Evolutionary conservation across 2,797 vertebrate genomes (phyloP).

Genomic region (Malurus splendens): DNA sequence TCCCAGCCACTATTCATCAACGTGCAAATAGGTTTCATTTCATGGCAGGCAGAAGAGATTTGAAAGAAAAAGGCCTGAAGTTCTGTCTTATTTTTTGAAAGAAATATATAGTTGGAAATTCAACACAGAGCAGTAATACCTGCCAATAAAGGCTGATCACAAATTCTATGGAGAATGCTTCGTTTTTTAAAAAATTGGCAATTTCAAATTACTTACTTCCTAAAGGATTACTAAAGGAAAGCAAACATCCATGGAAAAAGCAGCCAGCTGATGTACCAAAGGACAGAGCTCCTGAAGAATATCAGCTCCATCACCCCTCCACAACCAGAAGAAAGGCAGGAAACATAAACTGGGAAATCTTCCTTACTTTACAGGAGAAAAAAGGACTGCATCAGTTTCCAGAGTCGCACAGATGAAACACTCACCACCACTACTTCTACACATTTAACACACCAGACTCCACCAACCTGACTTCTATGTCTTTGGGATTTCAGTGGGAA

Average conservation of each 20-base stretch:
- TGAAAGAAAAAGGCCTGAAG: neutral
- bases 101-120: neutral
- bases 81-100: neutral
- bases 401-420: neutral
- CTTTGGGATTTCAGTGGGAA: neutral
- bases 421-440: neutral
- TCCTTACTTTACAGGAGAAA: neutral
- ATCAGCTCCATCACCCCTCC: neutral
- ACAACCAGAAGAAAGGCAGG: neutral
- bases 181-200: accelerated
- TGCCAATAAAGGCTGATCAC: neutral
- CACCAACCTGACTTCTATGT: neutral
- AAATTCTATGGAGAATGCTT: neutral
- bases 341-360: neutral
- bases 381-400: neutral
- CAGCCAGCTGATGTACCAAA: neutral
- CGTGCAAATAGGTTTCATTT: neutral
- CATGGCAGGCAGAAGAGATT: neutral
- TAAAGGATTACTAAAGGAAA: neutral
- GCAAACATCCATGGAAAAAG: neutral
- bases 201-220: neutral
- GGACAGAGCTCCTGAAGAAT: neutral
- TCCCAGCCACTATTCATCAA: conserved; percentile 33
- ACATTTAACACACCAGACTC: neutral
- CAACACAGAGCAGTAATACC: neutral